Base-by-base conservation (phyloP, 2,888 invertebrate genomes). In the Xestia c-nigrum region DNA sequence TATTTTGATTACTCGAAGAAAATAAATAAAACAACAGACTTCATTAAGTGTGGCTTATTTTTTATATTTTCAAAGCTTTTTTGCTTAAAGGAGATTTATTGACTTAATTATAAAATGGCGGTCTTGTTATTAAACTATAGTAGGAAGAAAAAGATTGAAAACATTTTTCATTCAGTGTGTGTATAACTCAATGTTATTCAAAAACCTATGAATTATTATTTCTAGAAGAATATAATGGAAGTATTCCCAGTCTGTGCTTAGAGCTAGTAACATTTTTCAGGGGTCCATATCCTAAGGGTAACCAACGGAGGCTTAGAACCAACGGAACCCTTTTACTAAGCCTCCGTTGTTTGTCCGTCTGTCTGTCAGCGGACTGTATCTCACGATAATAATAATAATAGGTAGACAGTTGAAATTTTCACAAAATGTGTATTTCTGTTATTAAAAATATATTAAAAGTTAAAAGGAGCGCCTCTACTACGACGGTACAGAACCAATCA, bases 21-120 rank as follows among this genome's bases (percentile, higher is more conserved):
- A 85, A 83, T 80, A 85, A 85, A 81, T 76, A 71, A 72, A 80
- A 77, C 63, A 81, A 65, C 74, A 70, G 70, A 50, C 68, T 81
- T 65, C 57, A 78, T 61, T 72, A 65, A 72, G 64, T 77, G 43
- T 50, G 50, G 38, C n/a, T 81, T 71, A n/a, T 19, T 64, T 67
- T 81, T 81, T 70, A 31, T 38, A 70, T 43, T 64, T 59, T 50
- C 50, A 21, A 1, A 55, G 40, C 12, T 7, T 67, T 76, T 81
- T 65, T 52, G 12, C 14, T 14, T 43, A 19, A 0, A 0, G 4
- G 16, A 47, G 40, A 55, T 66, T 67, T 57, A 6, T 65, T 73
- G 9, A 10, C 14, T n/a, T 24, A 4, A 21, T 59, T 38, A 21
- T 14, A n/a, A 16, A 21, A 24, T 5, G 5, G 14, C 14, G 16